phyloP scores from a whole-genome alignment of 2,113 vertebrate species.

The Danionella cerebrum region DNA sequence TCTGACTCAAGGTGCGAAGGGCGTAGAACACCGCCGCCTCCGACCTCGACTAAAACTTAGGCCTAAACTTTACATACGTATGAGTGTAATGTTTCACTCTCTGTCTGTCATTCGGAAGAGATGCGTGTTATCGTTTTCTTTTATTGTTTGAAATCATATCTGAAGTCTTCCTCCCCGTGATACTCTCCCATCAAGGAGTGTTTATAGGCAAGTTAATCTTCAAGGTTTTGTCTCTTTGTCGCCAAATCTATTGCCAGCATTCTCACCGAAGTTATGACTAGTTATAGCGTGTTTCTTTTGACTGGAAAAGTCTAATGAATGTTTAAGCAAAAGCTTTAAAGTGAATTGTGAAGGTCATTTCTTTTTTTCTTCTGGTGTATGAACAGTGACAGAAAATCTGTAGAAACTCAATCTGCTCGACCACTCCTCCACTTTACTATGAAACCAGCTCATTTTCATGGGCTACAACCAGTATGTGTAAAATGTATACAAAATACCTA shows the following conservation, averaged over 20 bases:
- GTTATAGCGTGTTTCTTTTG: too few species aligned
- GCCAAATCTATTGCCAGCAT: too few species aligned
- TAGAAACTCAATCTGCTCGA: not conserved
- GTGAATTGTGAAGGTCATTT: not conserved
- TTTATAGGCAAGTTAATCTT: too few species aligned
- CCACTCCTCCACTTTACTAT: not conserved
- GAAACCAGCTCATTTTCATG: not conserved
- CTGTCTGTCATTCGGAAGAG: not conserved
- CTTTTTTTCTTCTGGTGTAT: not conserved
- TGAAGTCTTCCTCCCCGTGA: too few species aligned
- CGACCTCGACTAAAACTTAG: conserved; percentile 45
- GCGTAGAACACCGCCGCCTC: conserved; percentile 23
- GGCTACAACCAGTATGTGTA: too few species aligned
- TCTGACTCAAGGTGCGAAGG: conserved; percentile 32
- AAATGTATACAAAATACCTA: too few species aligned
- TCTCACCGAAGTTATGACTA: too few species aligned
- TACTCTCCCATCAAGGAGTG: too few species aligned
- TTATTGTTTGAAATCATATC: not conserved
- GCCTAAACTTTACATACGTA: not conserved
- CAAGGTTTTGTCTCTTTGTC: too few species aligned
- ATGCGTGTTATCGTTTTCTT: not conserved
- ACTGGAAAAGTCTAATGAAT: too few species aligned
- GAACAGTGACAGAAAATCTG: not conserved
- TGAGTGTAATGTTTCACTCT: not conserved
- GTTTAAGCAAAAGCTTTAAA: not conserved